phyloP scores from a whole-genome alignment of 2,888 invertebrate genomes.

The Apodemia duryi region DNA sequence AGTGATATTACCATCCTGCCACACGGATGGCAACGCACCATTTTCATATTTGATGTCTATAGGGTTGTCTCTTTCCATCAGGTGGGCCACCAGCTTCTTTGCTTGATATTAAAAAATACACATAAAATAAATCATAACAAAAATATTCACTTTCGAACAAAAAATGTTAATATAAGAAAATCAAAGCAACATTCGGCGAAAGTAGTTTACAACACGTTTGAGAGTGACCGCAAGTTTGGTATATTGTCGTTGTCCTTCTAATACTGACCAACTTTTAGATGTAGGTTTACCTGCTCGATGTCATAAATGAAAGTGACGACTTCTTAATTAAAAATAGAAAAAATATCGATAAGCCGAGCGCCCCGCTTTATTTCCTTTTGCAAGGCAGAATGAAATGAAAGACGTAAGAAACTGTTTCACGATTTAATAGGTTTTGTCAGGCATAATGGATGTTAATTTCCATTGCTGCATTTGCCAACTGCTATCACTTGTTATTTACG shows the following conservation, averaged over 20 bases:
- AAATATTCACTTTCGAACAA: background rate
- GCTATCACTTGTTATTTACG: too few relatives aligned
- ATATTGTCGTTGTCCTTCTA: conserved; percentile 2
- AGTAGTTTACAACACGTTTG: conserved; percentile 8
- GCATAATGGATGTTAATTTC: too few relatives aligned
- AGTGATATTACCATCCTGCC: too few relatives aligned
- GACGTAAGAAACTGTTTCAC: too few relatives aligned
- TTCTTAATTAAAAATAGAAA: background rate
- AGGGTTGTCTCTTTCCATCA: background rate
- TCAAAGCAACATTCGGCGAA: conserved; percentile 9
- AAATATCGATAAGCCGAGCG: too few relatives aligned
- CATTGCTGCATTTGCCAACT: too few relatives aligned
- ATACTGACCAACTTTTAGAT: conserved; percentile 1
- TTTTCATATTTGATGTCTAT: background rate
- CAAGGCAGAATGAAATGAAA: too few relatives aligned
- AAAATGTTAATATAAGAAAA: background rate
- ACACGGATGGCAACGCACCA: too few relatives aligned
- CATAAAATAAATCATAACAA: background rate
- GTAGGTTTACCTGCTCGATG: background rate
- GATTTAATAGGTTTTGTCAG: too few relatives aligned
- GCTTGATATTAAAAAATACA: background rate
- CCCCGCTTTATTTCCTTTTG: too few relatives aligned
- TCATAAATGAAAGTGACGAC: background rate
- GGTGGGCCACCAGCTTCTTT: background rate
- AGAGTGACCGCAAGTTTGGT: background rate